Percentiles rank a stretch among this genome's conserved stretches.
Conservation (phyloP, 2,113 vertebrate genomes). For the Sorex fumeus region DNA sequence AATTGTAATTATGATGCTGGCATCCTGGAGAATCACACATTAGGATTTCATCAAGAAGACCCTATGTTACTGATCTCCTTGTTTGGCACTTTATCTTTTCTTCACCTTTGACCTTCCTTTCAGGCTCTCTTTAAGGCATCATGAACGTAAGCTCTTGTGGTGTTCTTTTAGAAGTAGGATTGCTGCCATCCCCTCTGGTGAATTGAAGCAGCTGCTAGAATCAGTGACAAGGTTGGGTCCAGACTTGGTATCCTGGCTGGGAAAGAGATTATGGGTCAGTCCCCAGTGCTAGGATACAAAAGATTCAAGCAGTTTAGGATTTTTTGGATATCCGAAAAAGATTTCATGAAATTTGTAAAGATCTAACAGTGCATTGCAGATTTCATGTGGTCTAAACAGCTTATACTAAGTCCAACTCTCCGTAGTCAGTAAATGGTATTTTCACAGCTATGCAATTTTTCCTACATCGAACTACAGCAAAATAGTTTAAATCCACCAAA, state of each 20-base stretch:
- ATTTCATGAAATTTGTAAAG: slow-evolving; percentile 96
- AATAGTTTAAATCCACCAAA: slow-evolving; percentile 80
- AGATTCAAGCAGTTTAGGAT: slow-evolving; percentile 94
- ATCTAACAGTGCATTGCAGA: slow-evolving; percentile 90
- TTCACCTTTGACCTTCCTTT: slow-evolving; percentile 96
- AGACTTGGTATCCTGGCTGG: slow-evolving; percentile 95
- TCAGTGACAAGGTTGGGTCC: slow-evolving; percentile 95
- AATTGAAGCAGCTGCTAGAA: slow-evolving; percentile 95
- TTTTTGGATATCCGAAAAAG: slow-evolving; percentile 95
- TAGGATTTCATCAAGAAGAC: slow-evolving; percentile 92
- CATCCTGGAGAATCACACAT: slow-evolving; percentile 88
- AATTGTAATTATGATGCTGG: slow-evolving; percentile 91
- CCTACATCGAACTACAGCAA: slow-evolving; percentile 58
- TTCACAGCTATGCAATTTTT: slow-evolving; percentile 84
- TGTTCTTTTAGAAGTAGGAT: slow-evolving; percentile 96
- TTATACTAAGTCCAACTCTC: slow-evolving; percentile 88
- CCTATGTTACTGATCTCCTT: slow-evolving; percentile 96
- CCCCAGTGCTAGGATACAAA: slow-evolving; percentile 93
- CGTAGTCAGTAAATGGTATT: slow-evolving; percentile 85
- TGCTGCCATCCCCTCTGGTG: slow-evolving; percentile 92
- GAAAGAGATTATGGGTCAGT: slow-evolving; percentile 97
- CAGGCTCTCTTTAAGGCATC: slow-evolving; percentile 94
- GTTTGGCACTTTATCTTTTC: slow-evolving; percentile 97
- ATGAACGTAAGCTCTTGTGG: slow-evolving; percentile 94
- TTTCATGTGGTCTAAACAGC: slow-evolving; percentile 91